Percentiles rank a stretch among this genome's conserved stretches.
Evolutionary conservation across 2,888 invertebrate species (phyloP).

Genomic region (Diplolepis rosae): DNA sequence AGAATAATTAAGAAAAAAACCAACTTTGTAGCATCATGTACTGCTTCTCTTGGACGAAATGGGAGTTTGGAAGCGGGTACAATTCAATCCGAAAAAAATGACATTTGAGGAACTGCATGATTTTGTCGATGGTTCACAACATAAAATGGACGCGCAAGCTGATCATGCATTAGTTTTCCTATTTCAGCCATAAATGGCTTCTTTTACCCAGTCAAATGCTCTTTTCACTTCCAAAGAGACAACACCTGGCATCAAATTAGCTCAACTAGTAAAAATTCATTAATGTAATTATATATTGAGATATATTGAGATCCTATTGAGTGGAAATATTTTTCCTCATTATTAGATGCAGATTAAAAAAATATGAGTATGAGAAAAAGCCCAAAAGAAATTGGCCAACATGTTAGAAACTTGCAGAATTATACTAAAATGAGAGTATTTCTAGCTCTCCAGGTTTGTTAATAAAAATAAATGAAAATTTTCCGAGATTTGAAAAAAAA

Average conservation of each 20-base stretch:
- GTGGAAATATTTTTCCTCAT: conserved; percentile 33
- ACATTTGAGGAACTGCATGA: conserved; percentile 34
- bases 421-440: conserved; percentile 41
- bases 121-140: conserved; percentile 14
- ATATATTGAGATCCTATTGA: conserved; percentile 31
- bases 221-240: conserved; percentile 29
- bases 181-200: conserved; percentile 26
- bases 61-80: conserved; percentile 39
- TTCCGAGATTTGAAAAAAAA: not conserved
- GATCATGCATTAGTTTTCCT: conserved; percentile 32
- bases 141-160: conserved; percentile 10
- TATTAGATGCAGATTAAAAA: conserved; percentile 29
- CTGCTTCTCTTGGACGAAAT: conserved; percentile 44
- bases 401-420: conserved; percentile 30
- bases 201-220: conserved; percentile 31
- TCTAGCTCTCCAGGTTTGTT: conserved; percentile 38
- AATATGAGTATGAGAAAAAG: conserved; percentile 27
- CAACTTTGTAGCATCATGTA: not conserved
- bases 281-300: conserved; percentile 16
- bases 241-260: conserved; percentile 32
- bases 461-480: conserved; percentile 2
- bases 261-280: conserved; percentile 35
- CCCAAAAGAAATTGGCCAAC: conserved; percentile 32
- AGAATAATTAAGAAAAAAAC: conserved; percentile 17
- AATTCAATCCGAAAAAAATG: conserved; percentile 37